Evolutionary conservation across 1,140 invertebrate species (phyloP).

Genomic region (Euura lappo): DNA sequence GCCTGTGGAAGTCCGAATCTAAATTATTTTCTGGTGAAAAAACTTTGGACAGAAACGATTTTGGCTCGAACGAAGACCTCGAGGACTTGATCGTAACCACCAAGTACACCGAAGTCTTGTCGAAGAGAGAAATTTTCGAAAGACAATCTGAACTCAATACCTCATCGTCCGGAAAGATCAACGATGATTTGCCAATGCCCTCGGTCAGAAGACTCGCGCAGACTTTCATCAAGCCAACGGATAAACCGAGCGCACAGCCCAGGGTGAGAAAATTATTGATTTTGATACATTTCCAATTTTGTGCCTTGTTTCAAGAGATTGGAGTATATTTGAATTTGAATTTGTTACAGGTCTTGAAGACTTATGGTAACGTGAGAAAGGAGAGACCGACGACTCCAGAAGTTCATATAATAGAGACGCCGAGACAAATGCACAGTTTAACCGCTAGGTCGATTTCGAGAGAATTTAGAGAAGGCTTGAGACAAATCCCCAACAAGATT

Average conservation of each 20-base stretch:
- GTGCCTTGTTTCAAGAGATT: background rate
- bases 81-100: background rate
- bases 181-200: conserved; percentile 40
- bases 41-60: background rate
- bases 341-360: conserved; percentile 25
- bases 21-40: background rate
- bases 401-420: conserved; percentile 48
- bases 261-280: conserved; percentile 29
- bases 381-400: conserved; percentile 49
- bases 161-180: conserved; percentile 8
- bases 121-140: background rate
- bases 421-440: conserved; percentile 76
- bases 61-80: conserved; percentile 1
- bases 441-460: conserved; percentile 81
- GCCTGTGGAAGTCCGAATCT: conserved; percentile 9
- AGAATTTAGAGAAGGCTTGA: conserved; percentile 75
- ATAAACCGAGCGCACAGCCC: conserved; percentile 8
- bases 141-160: conserved; percentile 3
- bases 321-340: conserved; percentile 22
- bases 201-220: conserved; percentile 52
- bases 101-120: background rate
- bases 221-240: conserved; percentile 40
- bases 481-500: conserved; percentile 45
- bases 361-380: conserved; percentile 29
- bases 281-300: background rate